Conservation (phyloP, 1,140 invertebrate genomes). For the Megathymus violae region DNA sequence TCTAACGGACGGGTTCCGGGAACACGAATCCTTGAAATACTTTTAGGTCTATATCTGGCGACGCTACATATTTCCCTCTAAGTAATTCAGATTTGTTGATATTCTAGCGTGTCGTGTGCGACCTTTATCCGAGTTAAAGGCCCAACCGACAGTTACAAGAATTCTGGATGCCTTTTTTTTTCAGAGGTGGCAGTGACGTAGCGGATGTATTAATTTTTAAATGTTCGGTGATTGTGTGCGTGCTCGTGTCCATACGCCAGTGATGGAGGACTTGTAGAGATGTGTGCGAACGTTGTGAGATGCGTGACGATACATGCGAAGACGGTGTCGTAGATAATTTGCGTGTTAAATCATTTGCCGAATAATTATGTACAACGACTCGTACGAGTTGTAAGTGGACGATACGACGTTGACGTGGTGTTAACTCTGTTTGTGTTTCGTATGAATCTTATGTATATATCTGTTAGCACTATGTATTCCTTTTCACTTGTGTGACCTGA, state of each 20-base stretch:
- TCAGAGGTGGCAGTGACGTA: conserved; percentile 37
- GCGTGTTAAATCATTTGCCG: conserved; percentile 52
- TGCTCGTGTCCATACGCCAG: conserved; percentile 39
- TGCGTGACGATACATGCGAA: conserved; percentile 41
- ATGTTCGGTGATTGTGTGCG: conserved; percentile 39
- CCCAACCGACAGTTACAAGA: conserved; percentile 47
- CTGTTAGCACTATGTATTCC: conserved; percentile 47
- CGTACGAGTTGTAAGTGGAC: conserved; percentile 14
- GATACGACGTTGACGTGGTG: conserved; percentile 27
- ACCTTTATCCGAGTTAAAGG: conserved; percentile 45
- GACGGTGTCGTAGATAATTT: conserved; percentile 62
- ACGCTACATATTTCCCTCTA: conserved; percentile 23
- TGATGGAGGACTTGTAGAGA: conserved; percentile 38
- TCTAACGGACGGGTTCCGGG: conserved; percentile 34
- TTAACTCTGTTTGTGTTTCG: conserved; percentile 51
- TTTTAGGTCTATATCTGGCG: conserved; percentile 39
- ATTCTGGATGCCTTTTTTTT: conserved; percentile 65
- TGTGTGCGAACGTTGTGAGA: conserved; percentile 39
- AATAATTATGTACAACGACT: conserved; percentile 50
- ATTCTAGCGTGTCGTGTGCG: conserved; percentile 35
- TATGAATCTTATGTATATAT: conserved; percentile 51
- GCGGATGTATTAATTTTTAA: no score
- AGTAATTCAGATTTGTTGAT: conserved; percentile 36
- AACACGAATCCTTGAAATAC: conserved; percentile 37
- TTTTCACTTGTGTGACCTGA: conserved; percentile 80